Evolutionary conservation across 2,888 invertebrate species (phyloP), one percentile per base, ranked within the genome.

Genomic region (Epirrhoe alternata): DNA sequence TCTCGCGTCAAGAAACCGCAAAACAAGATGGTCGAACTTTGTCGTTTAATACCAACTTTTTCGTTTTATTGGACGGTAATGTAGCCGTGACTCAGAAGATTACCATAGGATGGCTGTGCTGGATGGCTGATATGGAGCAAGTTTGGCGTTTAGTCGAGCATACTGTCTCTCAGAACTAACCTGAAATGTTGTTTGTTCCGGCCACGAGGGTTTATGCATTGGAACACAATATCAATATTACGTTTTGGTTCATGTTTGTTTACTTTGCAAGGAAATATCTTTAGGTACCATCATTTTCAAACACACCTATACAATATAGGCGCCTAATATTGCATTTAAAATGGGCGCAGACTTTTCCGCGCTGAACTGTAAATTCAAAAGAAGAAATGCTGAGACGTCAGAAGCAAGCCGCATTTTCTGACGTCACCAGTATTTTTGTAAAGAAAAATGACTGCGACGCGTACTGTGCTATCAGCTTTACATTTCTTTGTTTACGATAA

Each of bases 21-120:
- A 78, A 80, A 84, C 82, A 78, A 77, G 76, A 74, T 77, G 75
- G 76, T 76, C 74, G 73, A 62, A 65, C 56, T 68, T 73, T 68
- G 72, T 31, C 50, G 33, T 50, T 64, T 62, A 53, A 61, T 49
- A 38, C 49, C 72, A 75, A 88, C 85, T 79, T 87, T 88, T 79
- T 68, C 70, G 47, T 71, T 85, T 87, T 87, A 89, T 87, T 79
- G 78, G 80, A 73, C 64, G 81, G 77, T 85, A 82, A 85, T 81
- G 81, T 80, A 79, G 79, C 78, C 71, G 76, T 74, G 77, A 75
- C 72, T 72, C 65, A 59, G 71, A 71, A 71, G 74, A 77, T 79
- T 79, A 76, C 74, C 72, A 71, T 69, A 64, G 67, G 73, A 72
- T 74, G 6, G 59, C 30, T 72, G 70, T 74, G 68, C 69, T 68